These are phyloP conservation scores for Mungos mungo DNA, from an alignment of 2,113 vertebrate species.

Conservation along the genomic window DNA sequence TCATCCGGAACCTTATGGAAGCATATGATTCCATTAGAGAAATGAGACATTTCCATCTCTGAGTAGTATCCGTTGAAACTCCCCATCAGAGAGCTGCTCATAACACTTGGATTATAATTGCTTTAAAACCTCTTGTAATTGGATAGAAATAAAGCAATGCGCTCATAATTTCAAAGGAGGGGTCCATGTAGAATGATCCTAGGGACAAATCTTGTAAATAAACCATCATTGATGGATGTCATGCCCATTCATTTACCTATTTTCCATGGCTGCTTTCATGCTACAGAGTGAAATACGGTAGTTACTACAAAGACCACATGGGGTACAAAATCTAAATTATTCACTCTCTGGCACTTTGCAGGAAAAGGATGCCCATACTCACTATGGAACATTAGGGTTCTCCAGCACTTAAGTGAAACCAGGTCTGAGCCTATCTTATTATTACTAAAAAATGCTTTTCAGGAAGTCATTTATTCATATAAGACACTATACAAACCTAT, in stretches of 20 bases:
- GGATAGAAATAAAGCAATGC: fast-evolving
- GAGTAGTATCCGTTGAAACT: background rate
- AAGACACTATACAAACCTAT: background rate
- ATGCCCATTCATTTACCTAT: too few relatives aligned
- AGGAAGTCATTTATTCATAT: background rate
- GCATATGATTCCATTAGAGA: background rate
- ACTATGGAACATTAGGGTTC: background rate
- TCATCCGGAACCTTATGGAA: background rate
- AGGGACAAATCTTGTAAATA: background rate
- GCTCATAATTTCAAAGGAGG: background rate
- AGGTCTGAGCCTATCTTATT: background rate
- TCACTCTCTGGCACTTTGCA: background rate
- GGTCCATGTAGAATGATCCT: fast-evolving
- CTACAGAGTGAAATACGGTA: too few relatives aligned
- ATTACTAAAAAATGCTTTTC: background rate
- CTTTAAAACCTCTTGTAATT: background rate
- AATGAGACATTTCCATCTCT: background rate
- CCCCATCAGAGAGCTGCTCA: background rate
- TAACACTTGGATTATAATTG: too few relatives aligned
- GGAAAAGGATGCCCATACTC: background rate
- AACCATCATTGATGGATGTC: background rate
- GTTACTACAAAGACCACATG: background rate
- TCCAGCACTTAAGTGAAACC: background rate
- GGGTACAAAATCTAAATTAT: background rate
- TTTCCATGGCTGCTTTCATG: background rate